phyloP scores from a whole-genome alignment of 2,888 invertebrate species.

The Autographa gamma region DNA sequence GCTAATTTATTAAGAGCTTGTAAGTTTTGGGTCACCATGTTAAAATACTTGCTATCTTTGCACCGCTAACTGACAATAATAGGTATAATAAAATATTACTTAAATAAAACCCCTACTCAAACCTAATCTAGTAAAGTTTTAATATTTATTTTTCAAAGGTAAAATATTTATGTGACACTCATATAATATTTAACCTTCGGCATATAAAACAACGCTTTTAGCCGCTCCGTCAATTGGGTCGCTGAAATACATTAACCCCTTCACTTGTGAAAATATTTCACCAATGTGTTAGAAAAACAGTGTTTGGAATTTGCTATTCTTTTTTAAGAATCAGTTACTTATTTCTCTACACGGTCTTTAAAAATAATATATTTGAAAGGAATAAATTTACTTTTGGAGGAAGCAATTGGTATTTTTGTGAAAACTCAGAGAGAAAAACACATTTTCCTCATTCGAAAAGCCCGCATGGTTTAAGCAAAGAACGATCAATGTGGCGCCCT shows the following conservation, averaged over 20 bases:
- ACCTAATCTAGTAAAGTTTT: not conserved
- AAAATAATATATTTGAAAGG: too few species aligned
- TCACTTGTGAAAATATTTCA: constrained; percentile 6
- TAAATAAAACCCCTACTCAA: not conserved
- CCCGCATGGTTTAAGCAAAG: constrained; percentile 1
- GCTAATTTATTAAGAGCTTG: not conserved
- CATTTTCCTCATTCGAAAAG: not conserved
- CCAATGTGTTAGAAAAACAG: not conserved
- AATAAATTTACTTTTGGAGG: not conserved
- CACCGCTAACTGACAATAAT: too few species aligned
- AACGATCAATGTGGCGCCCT: constrained; percentile 1
- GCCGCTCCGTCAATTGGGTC: not conserved
- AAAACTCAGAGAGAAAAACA: not conserved
- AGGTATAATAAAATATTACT: too few species aligned
- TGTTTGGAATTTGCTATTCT: not conserved
- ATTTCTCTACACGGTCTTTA: not conserved
- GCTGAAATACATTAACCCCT: constrained; percentile 8
- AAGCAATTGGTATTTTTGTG: not conserved
- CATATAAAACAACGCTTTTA: not conserved
- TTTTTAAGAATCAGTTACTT: not conserved
- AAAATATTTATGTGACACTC: not conserved
- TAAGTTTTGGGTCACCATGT: not conserved
- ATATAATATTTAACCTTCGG: constrained; percentile 3
- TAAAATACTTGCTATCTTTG: too few species aligned
- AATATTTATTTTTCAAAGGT: not conserved